Evolutionary conservation across 2,797 vertebrate genomes (phyloP).

Genomic region (Periophthalmus magnuspinnatus): DNA sequence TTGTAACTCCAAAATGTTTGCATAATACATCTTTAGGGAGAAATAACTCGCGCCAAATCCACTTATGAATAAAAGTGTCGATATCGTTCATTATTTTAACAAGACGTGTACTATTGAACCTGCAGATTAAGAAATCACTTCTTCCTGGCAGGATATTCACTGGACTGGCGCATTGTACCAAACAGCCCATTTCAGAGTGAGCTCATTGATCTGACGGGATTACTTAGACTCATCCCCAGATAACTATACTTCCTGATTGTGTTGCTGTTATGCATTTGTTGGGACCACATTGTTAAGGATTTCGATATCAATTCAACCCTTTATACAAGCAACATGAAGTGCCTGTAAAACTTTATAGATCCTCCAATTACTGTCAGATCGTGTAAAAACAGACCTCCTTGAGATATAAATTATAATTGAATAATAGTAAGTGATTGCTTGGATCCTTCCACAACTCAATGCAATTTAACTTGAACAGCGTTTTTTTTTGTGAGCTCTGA

Average conservation of each 20-base stretch:
- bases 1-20: constrained; percentile 35
- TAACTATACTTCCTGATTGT: neutral
- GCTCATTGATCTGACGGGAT: neutral
- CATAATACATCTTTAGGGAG: constrained; percentile 29
- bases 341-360: constrained; percentile 1
- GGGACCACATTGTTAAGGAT: neutral
- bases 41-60: constrained; percentile 30
- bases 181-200: constrained; percentile 7
- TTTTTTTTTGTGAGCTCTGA: neutral
- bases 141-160: constrained; percentile 31
- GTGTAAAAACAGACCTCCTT: neutral
- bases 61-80: constrained; percentile 50
- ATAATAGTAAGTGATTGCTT: neutral
- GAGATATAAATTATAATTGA: neutral
- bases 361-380: neutral
- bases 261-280: neutral
- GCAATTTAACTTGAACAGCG: neutral
- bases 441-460: neutral
- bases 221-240: constrained; percentile 2
- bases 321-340: neutral
- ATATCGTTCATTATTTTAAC: constrained; percentile 52
- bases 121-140: constrained; percentile 52
- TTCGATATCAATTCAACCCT: neutral
- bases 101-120: constrained; percentile 29
- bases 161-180: neutral